These are phyloP conservation scores for Sander vitreus DNA, from an alignment of 2,113 vertebrate species.

Conservation along the genomic window DNA sequence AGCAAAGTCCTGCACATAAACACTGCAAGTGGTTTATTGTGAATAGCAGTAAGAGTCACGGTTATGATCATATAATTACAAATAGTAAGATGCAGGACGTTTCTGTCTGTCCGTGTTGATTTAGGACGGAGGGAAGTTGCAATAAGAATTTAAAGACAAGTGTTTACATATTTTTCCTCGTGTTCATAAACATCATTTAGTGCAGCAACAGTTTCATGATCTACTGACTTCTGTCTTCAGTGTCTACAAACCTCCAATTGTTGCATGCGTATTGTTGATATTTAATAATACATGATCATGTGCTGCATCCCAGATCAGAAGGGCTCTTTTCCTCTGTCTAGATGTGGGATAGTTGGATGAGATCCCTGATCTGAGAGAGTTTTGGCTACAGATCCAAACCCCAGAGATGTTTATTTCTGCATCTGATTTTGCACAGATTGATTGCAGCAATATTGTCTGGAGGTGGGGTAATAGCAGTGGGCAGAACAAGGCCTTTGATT, in stretches of 20 bases:
- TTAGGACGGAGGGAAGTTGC: background rate
- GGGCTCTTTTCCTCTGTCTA: conserved; percentile 32
- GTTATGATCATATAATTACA: background rate
- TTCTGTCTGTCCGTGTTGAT: background rate
- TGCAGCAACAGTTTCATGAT: background rate
- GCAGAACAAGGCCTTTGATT: conserved; percentile 66
- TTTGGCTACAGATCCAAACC: conserved; percentile 66
- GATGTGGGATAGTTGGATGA: conserved; percentile 59
- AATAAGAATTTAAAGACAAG: background rate
- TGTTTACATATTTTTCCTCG: background rate
- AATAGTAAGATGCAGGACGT: background rate
- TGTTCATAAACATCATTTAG: background rate
- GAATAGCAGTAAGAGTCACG: background rate
- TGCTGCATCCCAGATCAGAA: conserved; percentile 38
- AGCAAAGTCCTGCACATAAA: conserved; percentile 15
- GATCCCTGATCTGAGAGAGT: conserved; percentile 47
- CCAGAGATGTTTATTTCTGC: conserved; percentile 78
- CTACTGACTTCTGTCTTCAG: background rate
- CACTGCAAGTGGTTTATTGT: background rate
- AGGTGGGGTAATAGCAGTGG: conserved; percentile 68
- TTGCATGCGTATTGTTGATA: background rate
- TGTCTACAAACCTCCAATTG: conserved; percentile 3
- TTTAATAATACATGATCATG: conserved; percentile 19
- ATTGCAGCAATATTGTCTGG: conserved; percentile 72
- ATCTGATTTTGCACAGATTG: conserved; percentile 72